phyloP scores from a whole-genome alignment of 2,797 vertebrate genomes.

The Pipistrellus pipistrellus region DNA sequence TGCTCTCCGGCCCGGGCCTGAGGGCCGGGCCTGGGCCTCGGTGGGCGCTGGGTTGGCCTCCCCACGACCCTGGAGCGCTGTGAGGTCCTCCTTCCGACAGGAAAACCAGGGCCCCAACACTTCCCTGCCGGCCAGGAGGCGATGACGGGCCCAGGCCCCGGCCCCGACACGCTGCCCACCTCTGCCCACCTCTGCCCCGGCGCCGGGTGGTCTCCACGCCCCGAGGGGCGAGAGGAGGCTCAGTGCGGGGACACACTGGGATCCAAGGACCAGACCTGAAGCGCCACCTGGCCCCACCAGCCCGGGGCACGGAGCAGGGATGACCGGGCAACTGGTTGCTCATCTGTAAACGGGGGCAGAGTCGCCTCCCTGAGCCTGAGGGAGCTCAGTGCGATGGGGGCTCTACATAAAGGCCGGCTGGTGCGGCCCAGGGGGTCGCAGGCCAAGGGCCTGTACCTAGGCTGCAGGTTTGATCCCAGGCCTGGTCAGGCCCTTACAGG shows the following conservation, averaged over 20 bases:
- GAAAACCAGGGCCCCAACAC: neutral
- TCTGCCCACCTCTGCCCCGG: too few relatives aligned
- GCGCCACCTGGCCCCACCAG: neutral
- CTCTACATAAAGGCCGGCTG: neutral
- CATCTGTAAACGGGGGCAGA: neutral
- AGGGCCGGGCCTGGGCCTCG: neutral
- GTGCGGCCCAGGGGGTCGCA: too few relatives aligned
- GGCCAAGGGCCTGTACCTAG: neutral
- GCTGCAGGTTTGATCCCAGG: neutral
- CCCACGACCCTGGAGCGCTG: neutral
- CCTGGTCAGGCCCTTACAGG: neutral
- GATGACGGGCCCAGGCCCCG: neutral
- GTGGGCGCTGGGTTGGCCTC: neutral
- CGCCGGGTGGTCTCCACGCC: neutral
- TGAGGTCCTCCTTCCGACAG: neutral
- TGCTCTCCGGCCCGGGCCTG: neutral
- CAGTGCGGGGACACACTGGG: neutral
- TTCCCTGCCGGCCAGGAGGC: neutral
- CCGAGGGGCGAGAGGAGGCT: neutral
- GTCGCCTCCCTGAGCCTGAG: neutral
- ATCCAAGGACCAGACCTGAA: neutral
- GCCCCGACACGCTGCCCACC: neutral
- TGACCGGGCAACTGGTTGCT: neutral
- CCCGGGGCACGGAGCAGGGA: neutral
- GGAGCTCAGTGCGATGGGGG: neutral